phyloP scores from a whole-genome alignment of 2,888 invertebrate species.

The Dromius quadrimaculatus region DNA sequence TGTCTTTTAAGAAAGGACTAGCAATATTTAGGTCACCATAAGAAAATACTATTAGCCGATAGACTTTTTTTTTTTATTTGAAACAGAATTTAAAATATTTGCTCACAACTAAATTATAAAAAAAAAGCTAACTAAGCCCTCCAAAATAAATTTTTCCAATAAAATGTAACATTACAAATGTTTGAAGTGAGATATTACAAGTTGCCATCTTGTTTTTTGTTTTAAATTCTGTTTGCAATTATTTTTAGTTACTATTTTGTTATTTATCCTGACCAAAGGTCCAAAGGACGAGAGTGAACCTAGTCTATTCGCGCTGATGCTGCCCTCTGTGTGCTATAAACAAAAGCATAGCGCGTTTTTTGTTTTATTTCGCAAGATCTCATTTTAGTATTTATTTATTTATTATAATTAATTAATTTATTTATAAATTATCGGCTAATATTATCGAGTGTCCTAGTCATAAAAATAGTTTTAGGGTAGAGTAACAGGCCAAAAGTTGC shows the following conservation, averaged over 20 bases:
- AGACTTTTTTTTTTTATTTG: slow-evolving; percentile 57
- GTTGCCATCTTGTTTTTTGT: slow-evolving; percentile 12
- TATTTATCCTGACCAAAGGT: slow-evolving; percentile 8
- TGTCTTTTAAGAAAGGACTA: slow-evolving; percentile 42
- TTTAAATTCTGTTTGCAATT: not conserved
- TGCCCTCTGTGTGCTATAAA: slow-evolving; percentile 33
- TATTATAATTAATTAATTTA: slow-evolving; percentile 54
- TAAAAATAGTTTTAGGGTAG: slow-evolving; percentile 25
- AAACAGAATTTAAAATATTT: slow-evolving; percentile 14
- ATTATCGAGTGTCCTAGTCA: slow-evolving; percentile 65
- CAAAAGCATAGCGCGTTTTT: slow-evolving; percentile 19
- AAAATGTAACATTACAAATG: too few relatives aligned
- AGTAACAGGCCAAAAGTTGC: slow-evolving; percentile 42
- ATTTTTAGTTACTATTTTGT: slow-evolving; percentile 41
- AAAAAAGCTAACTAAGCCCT: too few relatives aligned
- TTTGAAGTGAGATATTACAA: not conserved
- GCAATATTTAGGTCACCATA: slow-evolving; percentile 15
- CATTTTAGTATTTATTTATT: slow-evolving; percentile 55
- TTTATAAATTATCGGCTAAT: slow-evolving; percentile 64
- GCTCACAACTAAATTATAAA: not conserved
- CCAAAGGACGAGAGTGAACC: slow-evolving; percentile 49
- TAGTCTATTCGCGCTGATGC: slow-evolving; percentile 32
- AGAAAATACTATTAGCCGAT: slow-evolving; percentile 64
- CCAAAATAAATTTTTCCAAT: too few relatives aligned
- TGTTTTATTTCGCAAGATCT: slow-evolving; percentile 24